A percentile compares a stretch with the other conserved stretches of the same genome.
Evolutionary conservation across 2,888 invertebrate genomes (phyloP).

Genomic region (Urechis unicinctus): DNA sequence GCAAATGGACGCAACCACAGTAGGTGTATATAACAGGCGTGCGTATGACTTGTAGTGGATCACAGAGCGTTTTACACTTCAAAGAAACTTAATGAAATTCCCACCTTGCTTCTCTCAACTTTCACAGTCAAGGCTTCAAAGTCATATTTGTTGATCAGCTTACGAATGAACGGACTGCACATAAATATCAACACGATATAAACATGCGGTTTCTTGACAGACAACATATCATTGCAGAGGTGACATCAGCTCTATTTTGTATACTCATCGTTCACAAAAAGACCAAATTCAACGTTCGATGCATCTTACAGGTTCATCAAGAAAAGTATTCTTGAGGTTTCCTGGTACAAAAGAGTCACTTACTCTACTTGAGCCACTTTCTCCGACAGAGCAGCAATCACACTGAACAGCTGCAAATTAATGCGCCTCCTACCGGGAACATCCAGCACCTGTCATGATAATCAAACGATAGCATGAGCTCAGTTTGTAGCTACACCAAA

Average conservation of each 20-base stretch:
- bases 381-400: slow-evolving; percentile 47
- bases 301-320: too few relatives aligned
- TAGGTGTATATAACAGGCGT: neutral
- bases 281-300: too few relatives aligned
- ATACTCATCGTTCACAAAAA: too few relatives aligned
- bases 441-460: slow-evolving; percentile 43
- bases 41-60: too few relatives aligned
- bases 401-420: slow-evolving; percentile 41
- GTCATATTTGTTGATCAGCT: slow-evolving; percentile 46
- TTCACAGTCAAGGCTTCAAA: slow-evolving; percentile 46
- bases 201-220: too few relatives aligned
- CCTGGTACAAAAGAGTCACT: slow-evolving; percentile 19
- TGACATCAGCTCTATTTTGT: too few relatives aligned
- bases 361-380: slow-evolving; percentile 48
- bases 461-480: too few relatives aligned
- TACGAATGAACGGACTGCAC: slow-evolving; percentile 44
- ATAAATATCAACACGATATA: neutral
- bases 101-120: slow-evolving; percentile 45
- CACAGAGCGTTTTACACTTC: neutral
- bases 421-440: slow-evolving; percentile 43
- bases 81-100: neutral
- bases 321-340: too few relatives aligned
- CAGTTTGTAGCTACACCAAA: too few relatives aligned
- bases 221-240: too few relatives aligned
- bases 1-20: slow-evolving; percentile 4